A percentile compares a stretch with the other conserved stretches of the same genome.
Conservation (phyloP, 2,888 invertebrate genomes). For the Dryobota labecula region DNA sequence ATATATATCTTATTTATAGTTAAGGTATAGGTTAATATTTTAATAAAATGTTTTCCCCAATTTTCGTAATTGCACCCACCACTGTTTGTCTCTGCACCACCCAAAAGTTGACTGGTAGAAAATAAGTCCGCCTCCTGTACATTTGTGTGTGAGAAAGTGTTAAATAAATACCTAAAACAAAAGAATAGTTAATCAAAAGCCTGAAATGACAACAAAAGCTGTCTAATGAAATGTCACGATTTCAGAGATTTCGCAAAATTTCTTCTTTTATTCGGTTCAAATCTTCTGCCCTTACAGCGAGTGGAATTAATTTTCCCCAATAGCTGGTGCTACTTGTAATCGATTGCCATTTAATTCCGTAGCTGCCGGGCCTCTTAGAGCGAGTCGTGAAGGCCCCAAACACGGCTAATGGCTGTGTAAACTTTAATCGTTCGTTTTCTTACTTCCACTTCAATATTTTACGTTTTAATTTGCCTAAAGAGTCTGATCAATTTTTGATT, state of each 20-base stretch:
- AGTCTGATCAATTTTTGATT: slow-evolving; percentile 60
- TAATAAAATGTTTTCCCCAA: too few species aligned
- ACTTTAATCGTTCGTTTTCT: slow-evolving; percentile 73
- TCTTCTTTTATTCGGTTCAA: background rate
- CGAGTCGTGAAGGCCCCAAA: slow-evolving; percentile 69
- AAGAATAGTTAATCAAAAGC: too few species aligned
- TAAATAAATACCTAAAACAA: too few species aligned
- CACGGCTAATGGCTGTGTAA: slow-evolving; percentile 84
- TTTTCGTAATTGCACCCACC: too few species aligned
- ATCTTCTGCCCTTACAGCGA: slow-evolving; percentile 34
- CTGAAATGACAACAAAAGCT: too few species aligned
- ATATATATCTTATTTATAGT: too few species aligned
- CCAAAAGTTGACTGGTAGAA: too few species aligned
- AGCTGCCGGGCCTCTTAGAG: slow-evolving; percentile 61
- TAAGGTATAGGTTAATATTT: too few species aligned
- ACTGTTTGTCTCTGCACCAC: too few species aligned
- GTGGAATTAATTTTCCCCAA: slow-evolving; percentile 71
- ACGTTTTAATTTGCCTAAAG: slow-evolving; percentile 64
- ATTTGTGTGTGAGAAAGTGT: too few species aligned
- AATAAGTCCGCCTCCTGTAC: too few species aligned
- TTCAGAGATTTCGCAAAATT: background rate
- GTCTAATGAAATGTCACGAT: background rate
- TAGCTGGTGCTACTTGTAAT: slow-evolving; percentile 76
- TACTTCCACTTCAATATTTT: slow-evolving; percentile 68
- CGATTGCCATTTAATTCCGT: slow-evolving; percentile 85